Evolutionary conservation across 1,140 invertebrate genomes (phyloP).

Genomic region (Pachypeltis micranthus): DNA sequence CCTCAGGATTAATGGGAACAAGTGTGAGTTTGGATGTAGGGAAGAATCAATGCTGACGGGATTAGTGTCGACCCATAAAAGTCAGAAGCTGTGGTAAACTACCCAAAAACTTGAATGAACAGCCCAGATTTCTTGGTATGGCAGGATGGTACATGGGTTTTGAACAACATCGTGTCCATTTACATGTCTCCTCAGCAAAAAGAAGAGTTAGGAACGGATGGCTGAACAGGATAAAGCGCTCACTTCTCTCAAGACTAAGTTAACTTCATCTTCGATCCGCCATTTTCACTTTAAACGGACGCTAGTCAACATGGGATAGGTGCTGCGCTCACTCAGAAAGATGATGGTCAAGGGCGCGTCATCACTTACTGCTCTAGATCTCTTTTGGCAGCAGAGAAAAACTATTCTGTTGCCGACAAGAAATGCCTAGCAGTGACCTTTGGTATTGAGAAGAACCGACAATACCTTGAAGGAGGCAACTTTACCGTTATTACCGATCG

Average conservation of each 20-base stretch:
- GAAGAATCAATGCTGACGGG: too few relatives aligned
- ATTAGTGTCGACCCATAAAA: too few relatives aligned
- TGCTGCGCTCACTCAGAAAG: conserved; percentile 28
- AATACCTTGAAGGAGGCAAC: too few relatives aligned
- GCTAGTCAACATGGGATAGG: conserved; percentile 29
- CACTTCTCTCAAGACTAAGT: conserved; percentile 22
- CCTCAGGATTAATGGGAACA: too few relatives aligned
- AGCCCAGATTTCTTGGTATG: conserved; percentile 37
- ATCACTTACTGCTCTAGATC: conserved; percentile 36
- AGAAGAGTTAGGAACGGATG: conserved; percentile 21
- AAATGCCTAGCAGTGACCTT: conserved; percentile 36
- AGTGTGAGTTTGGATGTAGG: too few relatives aligned
- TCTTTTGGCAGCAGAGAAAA: conserved; percentile 32
- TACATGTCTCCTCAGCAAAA: conserved; percentile 26
- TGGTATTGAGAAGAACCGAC: conserved; percentile 31
- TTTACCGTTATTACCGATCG: too few relatives aligned
- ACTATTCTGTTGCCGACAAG: conserved; percentile 36
- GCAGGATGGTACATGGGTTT: conserved; percentile 37
- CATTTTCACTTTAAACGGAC: conserved; percentile 29
- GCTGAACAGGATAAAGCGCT: conserved; percentile 22
- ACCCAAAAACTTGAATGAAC: too few relatives aligned
- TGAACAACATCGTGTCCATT: conserved; percentile 32
- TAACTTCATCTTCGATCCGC: conserved; percentile 25
- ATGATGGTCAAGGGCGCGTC: conserved; percentile 25
- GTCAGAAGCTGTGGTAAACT: too few relatives aligned